A percentile compares a stretch with the other conserved stretches of the same genome.
phyloP scores from a whole-genome alignment of 2,797 vertebrate genomes.

The Pangasius sanitwongsei region DNA sequence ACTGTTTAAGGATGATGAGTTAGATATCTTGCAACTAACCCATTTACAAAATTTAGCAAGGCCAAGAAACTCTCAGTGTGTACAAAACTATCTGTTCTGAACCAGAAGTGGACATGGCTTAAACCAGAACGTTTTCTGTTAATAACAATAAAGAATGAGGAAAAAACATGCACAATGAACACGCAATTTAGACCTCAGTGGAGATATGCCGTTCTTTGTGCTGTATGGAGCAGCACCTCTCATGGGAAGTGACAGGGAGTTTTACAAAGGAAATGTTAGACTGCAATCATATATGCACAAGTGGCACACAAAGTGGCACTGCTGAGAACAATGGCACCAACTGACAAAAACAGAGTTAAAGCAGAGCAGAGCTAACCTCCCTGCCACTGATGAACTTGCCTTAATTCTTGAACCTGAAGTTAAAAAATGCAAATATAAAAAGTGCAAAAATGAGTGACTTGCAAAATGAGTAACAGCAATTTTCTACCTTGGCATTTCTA shows the following conservation, averaged over 20 bases:
- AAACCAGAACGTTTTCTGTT: background rate
- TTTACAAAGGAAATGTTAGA: background rate
- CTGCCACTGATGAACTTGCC: background rate
- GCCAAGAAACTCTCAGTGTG: background rate
- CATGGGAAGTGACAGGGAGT: background rate
- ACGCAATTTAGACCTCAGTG: too few relatives aligned
- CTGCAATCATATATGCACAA: background rate
- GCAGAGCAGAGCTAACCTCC: background rate
- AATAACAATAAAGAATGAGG: background rate
- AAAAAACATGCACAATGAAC: background rate
- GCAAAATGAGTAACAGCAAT: background rate
- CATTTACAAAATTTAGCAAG: background rate
- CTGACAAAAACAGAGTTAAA: background rate
- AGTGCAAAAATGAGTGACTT: background rate
- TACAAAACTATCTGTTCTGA: background rate
- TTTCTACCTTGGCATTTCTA: background rate
- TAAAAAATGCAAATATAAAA: background rate
- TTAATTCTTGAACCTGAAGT: background rate
- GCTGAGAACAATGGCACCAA: background rate
- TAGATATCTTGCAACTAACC: background rate
- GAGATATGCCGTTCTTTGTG: background rate
- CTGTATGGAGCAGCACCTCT: background rate
- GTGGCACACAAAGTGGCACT: background rate
- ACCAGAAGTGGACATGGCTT: background rate
- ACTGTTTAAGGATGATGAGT: background rate